A percentile compares a stretch with the other conserved stretches of the same genome.
Evolutionary conservation across 1,140 invertebrate species (phyloP).

Genomic region (Microplitis demolitor): DNA sequence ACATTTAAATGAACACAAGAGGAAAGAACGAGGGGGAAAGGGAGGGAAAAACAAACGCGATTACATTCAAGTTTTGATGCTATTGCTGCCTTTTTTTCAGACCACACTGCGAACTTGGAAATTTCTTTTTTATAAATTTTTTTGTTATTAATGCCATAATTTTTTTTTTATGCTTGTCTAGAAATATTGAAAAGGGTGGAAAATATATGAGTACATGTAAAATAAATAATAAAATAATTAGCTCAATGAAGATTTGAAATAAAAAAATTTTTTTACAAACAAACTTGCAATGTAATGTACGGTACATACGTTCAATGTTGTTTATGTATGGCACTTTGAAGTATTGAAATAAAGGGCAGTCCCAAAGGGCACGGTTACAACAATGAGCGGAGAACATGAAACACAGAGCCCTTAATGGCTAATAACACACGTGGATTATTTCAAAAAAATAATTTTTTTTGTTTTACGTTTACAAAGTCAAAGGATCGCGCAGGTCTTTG

Average conservation of each 20-base stretch:
- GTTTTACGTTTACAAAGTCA: conserved; percentile 51
- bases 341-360: conserved; percentile 54
- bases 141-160: too few relatives aligned
- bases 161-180: not conserved
- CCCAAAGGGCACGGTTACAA: conserved; percentile 46
- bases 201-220: not conserved
- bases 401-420: conserved; percentile 57
- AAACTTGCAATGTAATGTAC: conserved; percentile 4
- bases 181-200: too few relatives aligned
- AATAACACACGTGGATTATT: conserved; percentile 62
- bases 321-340: conserved; percentile 54
- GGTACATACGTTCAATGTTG: conserved; percentile 33
- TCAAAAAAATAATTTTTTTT: conserved; percentile 60
- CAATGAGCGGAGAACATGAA: conserved; percentile 59
- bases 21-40: too few relatives aligned
- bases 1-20: too few relatives aligned
- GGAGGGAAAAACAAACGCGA: too few relatives aligned
- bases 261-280: not conserved
- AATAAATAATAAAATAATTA: not conserved
- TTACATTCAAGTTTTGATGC: too few relatives aligned
- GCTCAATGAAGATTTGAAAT: not conserved
- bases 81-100: too few relatives aligned
- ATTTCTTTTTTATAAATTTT: too few relatives aligned
- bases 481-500: conserved; percentile 41
- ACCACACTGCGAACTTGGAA: too few relatives aligned